Evolutionary conservation across 2,797 vertebrate species (phyloP).

Genomic region (Pantherophis vulpinus): DNA sequence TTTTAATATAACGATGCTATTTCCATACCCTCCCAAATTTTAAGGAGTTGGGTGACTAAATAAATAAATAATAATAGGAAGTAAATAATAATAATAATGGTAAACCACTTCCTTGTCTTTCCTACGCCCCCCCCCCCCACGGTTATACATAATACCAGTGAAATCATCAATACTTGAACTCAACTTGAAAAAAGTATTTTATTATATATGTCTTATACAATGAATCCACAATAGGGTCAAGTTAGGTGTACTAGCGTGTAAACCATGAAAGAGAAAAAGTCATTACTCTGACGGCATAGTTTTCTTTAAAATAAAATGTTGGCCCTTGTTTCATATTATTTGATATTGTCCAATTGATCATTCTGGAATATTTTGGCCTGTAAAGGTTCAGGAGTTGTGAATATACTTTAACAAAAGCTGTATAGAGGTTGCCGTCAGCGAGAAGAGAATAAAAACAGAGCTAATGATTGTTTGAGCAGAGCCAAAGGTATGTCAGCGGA

Average conservation of each 20-base stretch:
- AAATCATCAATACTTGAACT: background rate
- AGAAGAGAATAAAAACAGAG: background rate
- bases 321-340: background rate
- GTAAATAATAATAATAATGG: background rate
- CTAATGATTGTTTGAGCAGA: background rate
- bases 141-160: background rate
- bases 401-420: background rate
- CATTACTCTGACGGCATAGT: background rate
- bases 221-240: conserved; percentile 16
- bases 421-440: background rate
- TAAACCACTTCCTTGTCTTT: background rate
- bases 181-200: background rate
- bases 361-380: background rate
- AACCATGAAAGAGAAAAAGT: background rate
- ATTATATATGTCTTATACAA: conserved; percentile 2
- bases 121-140: background rate
- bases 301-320: background rate
- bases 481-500: background rate
- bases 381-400: background rate
- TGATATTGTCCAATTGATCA: background rate
- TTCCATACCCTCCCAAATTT: background rate
- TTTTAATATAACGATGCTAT: background rate
- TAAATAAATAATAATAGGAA: background rate
- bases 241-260: background rate
- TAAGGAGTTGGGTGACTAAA: background rate